Percentiles rank a stretch among this genome's conserved stretches.
These are phyloP conservation scores for Pantala flavescens DNA, from an alignment of 1,140 invertebrate genomes.

Conservation along the genomic window DNA sequence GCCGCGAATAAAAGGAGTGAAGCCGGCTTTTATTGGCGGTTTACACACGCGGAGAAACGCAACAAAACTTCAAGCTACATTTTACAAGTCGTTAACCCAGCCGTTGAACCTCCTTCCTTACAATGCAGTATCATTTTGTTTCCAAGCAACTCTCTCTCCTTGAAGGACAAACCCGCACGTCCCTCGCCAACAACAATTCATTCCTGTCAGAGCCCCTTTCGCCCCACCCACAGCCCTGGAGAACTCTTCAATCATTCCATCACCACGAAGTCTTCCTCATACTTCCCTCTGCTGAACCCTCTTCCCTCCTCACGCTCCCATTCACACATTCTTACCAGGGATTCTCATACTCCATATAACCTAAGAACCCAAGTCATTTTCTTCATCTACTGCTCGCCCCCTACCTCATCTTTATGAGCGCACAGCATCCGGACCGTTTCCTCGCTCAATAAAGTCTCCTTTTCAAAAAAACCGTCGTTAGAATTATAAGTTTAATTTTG, in stretches of 20 bases:
- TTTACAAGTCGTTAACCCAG: too few species aligned
- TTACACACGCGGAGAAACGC: too few species aligned
- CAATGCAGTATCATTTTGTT: slow-evolving; percentile 1
- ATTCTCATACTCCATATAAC: neutral
- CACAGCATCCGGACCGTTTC: too few species aligned
- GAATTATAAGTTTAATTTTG: too few species aligned
- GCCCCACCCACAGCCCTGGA: neutral
- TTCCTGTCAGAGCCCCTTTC: neutral
- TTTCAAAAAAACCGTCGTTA: too few species aligned
- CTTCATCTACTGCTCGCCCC: too few species aligned
- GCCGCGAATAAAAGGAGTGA: too few species aligned
- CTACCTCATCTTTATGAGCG: too few species aligned
- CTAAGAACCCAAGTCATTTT: too few species aligned
- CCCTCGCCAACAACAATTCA: neutral
- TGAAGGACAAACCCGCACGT: neutral
- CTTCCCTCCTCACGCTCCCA: neutral
- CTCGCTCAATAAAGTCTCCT: too few species aligned
- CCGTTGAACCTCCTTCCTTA: neutral
- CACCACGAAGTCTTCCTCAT: neutral
- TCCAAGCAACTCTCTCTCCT: neutral
- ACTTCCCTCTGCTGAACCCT: neutral
- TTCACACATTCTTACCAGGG: neutral
- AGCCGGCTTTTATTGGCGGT: too few species aligned
- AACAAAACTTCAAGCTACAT: too few species aligned
- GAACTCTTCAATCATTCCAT: neutral